phyloP scores from a whole-genome alignment of 2,888 invertebrate species.

The Caenorhabditis sp. region DNA sequence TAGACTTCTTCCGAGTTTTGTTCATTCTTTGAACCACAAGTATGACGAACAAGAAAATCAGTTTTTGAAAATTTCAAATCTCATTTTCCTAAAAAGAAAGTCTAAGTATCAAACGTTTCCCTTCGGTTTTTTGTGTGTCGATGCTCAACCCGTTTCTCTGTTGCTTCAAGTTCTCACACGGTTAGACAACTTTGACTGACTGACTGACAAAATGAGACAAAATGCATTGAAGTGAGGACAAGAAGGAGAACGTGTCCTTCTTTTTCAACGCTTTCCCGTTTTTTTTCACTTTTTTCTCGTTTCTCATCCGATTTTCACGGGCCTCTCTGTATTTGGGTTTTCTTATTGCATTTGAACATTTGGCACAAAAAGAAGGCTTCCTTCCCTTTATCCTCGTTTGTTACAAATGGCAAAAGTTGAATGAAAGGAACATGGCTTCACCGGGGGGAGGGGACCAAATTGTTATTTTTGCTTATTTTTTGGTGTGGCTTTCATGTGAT shows the following conservation, averaged over 20 bases:
- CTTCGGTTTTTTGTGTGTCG: background rate
- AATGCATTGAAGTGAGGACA: conserved; percentile 57
- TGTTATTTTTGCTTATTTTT: conserved; percentile 39
- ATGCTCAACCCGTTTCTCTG: conserved; percentile 13
- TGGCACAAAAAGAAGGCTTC: conserved; percentile 2
- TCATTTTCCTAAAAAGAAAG: background rate
- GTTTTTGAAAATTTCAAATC: background rate
- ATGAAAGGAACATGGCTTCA: conserved; percentile 34
- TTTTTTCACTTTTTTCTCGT: conserved; percentile 27
- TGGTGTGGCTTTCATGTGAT: background rate
- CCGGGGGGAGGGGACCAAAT: conserved; percentile 30
- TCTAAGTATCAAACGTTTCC: conserved; percentile 3
- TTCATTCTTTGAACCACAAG: too few relatives aligned
- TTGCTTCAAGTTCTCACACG: conserved; percentile 8
- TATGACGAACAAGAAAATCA: too few relatives aligned
- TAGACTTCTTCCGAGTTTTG: too few relatives aligned
- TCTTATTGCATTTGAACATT: conserved; percentile 58
- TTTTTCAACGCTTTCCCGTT: conserved; percentile 3
- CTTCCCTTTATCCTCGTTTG: conserved; percentile 22
- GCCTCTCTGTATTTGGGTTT: conserved; percentile 29
- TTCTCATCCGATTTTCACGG: conserved; percentile 45
- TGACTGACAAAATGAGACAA: conserved; percentile 25
- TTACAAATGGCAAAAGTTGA: conserved; percentile 38
- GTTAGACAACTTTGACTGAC: conserved; percentile 46
- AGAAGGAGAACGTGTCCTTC: conserved; percentile 58